These are phyloP conservation scores for Illadopsis cleaveri DNA, from an alignment of 2,113 vertebrate species.

Conservation along the genomic window DNA sequence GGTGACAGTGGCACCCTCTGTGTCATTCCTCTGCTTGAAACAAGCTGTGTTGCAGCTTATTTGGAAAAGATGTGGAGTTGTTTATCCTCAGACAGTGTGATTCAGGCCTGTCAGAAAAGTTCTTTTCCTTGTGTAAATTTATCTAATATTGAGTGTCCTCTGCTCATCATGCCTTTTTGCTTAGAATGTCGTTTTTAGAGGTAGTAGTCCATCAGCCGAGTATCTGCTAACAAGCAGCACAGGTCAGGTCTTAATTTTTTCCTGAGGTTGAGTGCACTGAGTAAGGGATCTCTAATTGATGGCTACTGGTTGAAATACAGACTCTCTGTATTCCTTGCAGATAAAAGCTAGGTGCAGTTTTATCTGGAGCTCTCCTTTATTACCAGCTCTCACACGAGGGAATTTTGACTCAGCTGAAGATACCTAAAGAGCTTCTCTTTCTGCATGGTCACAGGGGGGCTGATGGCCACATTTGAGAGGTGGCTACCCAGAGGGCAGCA, in stretches of 20 bases:
- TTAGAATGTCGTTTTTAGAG: neutral
- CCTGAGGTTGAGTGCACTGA: neutral
- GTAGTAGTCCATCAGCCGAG: neutral
- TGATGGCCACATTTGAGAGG: neutral
- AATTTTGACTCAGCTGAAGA: neutral
- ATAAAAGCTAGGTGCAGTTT: neutral
- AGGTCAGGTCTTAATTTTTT: neutral
- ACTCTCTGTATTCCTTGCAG: neutral
- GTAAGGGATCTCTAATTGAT: neutral
- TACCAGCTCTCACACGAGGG: neutral
- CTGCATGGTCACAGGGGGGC: neutral
- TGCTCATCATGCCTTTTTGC: neutral
- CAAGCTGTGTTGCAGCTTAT: neutral
- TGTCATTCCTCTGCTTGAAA: neutral
- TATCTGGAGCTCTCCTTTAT: neutral
- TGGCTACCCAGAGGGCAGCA: neutral
- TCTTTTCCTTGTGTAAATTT: neutral
- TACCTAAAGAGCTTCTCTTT: neutral
- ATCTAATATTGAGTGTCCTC: neutral
- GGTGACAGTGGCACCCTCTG: slow-evolving; percentile 29
- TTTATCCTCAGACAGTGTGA: neutral
- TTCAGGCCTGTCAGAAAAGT: neutral
- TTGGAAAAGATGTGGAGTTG: neutral
- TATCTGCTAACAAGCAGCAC: neutral
- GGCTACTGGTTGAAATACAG: neutral